These are phyloP conservation scores for Drosophila kambysellisi DNA, from an alignment of 2,888 invertebrate species.

Conservation along the genomic window DNA sequence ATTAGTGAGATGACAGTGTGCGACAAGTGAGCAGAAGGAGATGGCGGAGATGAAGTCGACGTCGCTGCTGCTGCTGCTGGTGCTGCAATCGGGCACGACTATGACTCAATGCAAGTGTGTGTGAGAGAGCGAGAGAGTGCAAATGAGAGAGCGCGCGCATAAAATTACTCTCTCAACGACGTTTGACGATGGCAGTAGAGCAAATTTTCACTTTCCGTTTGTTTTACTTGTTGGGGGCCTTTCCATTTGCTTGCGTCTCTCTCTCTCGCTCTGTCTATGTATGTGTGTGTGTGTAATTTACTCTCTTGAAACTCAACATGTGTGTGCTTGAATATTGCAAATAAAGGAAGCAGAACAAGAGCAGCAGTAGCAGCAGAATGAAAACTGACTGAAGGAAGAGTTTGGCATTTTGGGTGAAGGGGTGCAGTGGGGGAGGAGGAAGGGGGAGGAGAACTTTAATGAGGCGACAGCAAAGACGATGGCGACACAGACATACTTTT, in stretches of 20 bases:
- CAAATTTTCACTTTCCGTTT: slow-evolving; percentile 85
- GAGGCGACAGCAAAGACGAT: slow-evolving; percentile 61
- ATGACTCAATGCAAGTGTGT: slow-evolving; percentile 77
- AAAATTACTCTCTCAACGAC: slow-evolving; percentile 34
- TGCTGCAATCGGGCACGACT: slow-evolving; percentile 76
- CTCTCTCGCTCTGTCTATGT: slow-evolving; percentile 22
- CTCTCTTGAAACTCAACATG: slow-evolving; percentile 37
- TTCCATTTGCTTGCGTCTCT: slow-evolving; percentile 69
- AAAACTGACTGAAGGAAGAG: slow-evolving; percentile 73
- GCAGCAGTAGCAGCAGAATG: slow-evolving; percentile 52
- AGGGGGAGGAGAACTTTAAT: slow-evolving; percentile 67
- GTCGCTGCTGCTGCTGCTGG: slow-evolving; percentile 64
- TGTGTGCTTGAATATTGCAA: slow-evolving; percentile 61
- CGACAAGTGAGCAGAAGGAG: slow-evolving; percentile 42
- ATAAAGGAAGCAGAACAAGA: slow-evolving; percentile 79
- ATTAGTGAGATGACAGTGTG: slow-evolving; percentile 16
- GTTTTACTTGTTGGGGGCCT: slow-evolving; percentile 79
- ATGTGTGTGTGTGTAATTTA: slow-evolving; percentile 27
- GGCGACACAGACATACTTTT: slow-evolving; percentile 79
- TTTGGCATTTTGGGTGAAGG: slow-evolving; percentile 60
- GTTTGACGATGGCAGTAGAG: slow-evolving; percentile 73
- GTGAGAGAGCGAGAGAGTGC: slow-evolving; percentile 41
- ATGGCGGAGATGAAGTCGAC: slow-evolving; percentile 29
- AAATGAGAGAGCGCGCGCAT: slow-evolving; percentile 25
- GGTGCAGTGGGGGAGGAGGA: slow-evolving; percentile 1